phyloP scores from a whole-genome alignment of 2,888 invertebrate species.

The Hoplodrina blanda region DNA sequence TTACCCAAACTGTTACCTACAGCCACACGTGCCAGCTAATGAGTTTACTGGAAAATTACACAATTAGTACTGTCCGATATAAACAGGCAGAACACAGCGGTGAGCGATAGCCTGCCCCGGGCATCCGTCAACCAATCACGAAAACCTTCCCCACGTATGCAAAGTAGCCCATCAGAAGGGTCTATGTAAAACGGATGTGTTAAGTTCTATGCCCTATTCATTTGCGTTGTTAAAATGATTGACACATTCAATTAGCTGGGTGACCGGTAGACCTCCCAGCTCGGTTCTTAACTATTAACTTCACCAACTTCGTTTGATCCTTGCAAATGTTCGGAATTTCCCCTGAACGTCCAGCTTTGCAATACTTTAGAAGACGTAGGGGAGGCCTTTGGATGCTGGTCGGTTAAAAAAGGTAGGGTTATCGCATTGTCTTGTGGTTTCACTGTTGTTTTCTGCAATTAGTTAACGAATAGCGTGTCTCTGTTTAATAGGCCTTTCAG shows the following conservation, averaged over 20 bases:
- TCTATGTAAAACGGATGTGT: slow-evolving; percentile 75
- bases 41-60: slow-evolving; percentile 85
- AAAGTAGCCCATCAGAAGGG: slow-evolving; percentile 63
- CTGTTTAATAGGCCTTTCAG: slow-evolving; percentile 87
- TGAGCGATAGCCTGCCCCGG: slow-evolving; percentile 83
- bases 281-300: slow-evolving; percentile 82
- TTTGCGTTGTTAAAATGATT: slow-evolving; percentile 94
- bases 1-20: slow-evolving; percentile 23
- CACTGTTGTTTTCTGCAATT: slow-evolving; percentile 89
- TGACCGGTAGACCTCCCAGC: slow-evolving; percentile 91
- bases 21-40: slow-evolving; percentile 71
- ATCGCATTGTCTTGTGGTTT: slow-evolving; percentile 84
- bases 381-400: slow-evolving; percentile 71
- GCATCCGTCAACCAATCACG: slow-evolving; percentile 78
- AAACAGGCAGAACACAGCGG: slow-evolving; percentile 74
- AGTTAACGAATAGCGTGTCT: slow-evolving; percentile 85
- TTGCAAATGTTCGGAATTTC: slow-evolving; percentile 26
- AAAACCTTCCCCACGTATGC: slow-evolving; percentile 50
- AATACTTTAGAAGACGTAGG: slow-evolving; percentile 40
- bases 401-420: slow-evolving; percentile 74
- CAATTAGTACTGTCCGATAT: slow-evolving; percentile 85
- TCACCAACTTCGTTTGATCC: slow-evolving; percentile 73
- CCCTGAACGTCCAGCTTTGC: slow-evolving; percentile 28
- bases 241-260: slow-evolving; percentile 94
- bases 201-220: slow-evolving; percentile 86